Evolutionary conservation across 2,797 vertebrate species (phyloP), one percentile per base, ranked within the genome.

Genomic region (Nannoperca obscura): DNA sequence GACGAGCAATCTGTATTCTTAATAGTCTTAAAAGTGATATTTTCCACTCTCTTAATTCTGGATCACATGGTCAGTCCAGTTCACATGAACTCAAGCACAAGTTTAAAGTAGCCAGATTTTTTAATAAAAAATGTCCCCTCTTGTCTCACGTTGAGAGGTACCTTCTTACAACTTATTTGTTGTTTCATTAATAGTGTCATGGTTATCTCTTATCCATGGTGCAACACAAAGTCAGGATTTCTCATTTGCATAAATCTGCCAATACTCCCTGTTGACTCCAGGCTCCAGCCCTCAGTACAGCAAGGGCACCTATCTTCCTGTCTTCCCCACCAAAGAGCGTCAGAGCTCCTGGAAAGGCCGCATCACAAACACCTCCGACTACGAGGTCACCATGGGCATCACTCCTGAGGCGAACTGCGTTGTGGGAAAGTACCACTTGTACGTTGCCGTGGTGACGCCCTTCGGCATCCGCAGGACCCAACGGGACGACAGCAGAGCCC

Each of bases 391-490:
- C 3, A 88, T 99, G 91, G 95, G 94, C 49, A 24, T 99, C 90
- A 96, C 96, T 61, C 93, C 98, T 4, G 88, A 90, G 0, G 64
- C 96, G 2, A 59, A 94, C 76, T 97, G 97, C 95, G 96, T 98
- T 5, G 91, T 98, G 86, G 98, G 98, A 50, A 97, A 96, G 84
- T 99, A 98, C 88, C 95, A 96, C 71, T 79, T 98, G 80, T 97
- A 97, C 0, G 24, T 99, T 0, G 98, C 97, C 0, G 90, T 99
- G 66, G 66, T 91, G 88, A 98, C 97, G 1, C 96, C 96, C 1
- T 96, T 92, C 0, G 97, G 97, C 63, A 94, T 98, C 83, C 91
- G 97, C 24, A 95, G 98, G 70, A 98, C 98, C 20, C 91, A 2
- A 0, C 90, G 92, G 68, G 95, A 97, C 22, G 30, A 84, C 0